Conservation (phyloP, 2,113 vertebrate species). For the Hemibates koningsi region DNA sequence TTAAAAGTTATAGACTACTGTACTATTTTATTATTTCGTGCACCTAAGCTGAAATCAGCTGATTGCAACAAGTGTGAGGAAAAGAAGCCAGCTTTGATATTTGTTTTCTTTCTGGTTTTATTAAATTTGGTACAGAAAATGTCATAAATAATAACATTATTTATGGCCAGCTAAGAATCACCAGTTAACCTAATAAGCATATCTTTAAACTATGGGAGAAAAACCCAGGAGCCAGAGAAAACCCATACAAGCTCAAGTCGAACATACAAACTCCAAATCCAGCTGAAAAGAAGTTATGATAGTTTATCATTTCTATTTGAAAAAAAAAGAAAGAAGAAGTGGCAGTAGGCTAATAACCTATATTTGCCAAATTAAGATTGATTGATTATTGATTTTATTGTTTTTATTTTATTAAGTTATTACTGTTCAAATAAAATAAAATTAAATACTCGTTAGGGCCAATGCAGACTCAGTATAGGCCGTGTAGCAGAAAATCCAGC, state of each 20-base stretch:
- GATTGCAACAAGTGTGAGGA: not conserved
- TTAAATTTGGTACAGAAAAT: not conserved
- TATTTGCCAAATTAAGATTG: not conserved
- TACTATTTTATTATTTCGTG: not conserved
- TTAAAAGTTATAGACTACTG: not conserved
- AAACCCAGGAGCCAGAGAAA: not conserved
- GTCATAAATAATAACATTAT: not conserved
- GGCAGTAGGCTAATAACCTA: not conserved
- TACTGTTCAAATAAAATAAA: not conserved
- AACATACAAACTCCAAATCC: not conserved
- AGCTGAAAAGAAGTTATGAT: not conserved
- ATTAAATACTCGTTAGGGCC: not conserved
- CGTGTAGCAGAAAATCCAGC: rapidly evolving
- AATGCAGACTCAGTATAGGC: not conserved
- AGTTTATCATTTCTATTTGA: not conserved
- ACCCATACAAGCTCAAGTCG: not conserved
- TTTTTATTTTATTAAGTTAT: not conserved
- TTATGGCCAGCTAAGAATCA: not conserved
- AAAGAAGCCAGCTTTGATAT: not conserved
- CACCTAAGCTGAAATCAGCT: not conserved
- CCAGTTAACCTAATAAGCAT: not conserved
- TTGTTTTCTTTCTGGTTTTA: not conserved
- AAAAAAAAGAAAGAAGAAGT: rapidly evolving
- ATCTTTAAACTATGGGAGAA: not conserved
- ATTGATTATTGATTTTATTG: not conserved